Base-by-base conservation (phyloP, 2,888 invertebrate genomes). In the Nycteola revayana region DNA sequence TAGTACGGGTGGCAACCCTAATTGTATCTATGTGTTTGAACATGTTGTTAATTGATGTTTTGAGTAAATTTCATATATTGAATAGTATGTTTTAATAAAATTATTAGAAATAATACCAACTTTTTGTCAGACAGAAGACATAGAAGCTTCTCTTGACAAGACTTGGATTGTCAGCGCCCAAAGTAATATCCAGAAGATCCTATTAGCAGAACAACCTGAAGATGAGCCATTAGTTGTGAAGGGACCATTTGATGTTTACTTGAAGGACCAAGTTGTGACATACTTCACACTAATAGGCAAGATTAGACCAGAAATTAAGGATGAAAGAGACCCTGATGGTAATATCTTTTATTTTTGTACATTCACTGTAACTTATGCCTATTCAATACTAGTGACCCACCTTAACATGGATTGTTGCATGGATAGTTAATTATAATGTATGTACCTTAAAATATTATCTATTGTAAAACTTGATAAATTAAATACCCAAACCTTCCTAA, bases 81-180 rank as follows among this genome's bases (percentile, higher is more conserved):
- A n/a, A n/a, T n/a, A n/a, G n/a, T n/a, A n/a, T n/a, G n/a, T n/a
- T n/a, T n/a, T n/a, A n/a, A n/a, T n/a, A n/a, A 25, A 35, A 32
- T 25, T 36, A 28, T 41, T 30, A 24, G 28, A 11, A 10, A 7
- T 41, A 68, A 27, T 7, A 10, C 1, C n/a, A 64, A 38, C 21
- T 46, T 65, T 69, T 66, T 73, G 70, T 61, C 76, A 94, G 91
- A 92, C 94, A 51, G 82, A 90, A 60, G 92, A 94, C 53, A 89
- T 96, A 32, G 90, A 92, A 54, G 94, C 94, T 57, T 91, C 95
- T 0, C 66, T 94, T 23, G 97, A 98, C 63, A 92, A 96, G 57
- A 98, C 98, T 0, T 98, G 98, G 96, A 93, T 98, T 49, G 94
- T 97, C 0, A 96, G 95, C 69, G 95, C 94, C 0, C 96, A 96